Evolutionary conservation across 2,797 vertebrate genomes (phyloP).

Genomic region (Anolis apletophallus): DNA sequence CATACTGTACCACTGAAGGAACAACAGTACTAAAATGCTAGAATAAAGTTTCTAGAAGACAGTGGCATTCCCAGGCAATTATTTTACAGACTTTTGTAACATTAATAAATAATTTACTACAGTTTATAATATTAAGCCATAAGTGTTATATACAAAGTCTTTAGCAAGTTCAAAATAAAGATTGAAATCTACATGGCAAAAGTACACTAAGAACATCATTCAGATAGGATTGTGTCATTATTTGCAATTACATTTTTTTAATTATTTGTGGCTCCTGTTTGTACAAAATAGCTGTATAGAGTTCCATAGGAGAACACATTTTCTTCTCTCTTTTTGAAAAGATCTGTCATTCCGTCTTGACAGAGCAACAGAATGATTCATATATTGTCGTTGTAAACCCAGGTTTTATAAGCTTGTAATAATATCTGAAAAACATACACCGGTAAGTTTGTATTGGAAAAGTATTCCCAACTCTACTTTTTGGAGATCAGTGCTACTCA

Average conservation of each 20-base stretch:
- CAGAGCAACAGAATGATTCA: conserved; percentile 44
- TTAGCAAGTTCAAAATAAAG: not conserved
- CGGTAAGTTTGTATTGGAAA: conserved; percentile 3
- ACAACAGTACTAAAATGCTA: not conserved
- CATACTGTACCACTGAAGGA: conserved; percentile 12
- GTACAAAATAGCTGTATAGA: not conserved
- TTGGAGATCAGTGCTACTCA: not conserved
- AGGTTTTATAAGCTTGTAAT: conserved; percentile 57
- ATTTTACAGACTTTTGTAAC: not conserved
- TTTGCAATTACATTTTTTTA: not conserved
- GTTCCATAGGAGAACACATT: not conserved
- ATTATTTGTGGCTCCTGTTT: not conserved
- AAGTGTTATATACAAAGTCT: not conserved
- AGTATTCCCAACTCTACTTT: not conserved
- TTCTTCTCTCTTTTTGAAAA: not conserved
- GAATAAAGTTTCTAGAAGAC: not conserved
- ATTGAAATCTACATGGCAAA: not conserved
- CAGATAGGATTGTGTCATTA: not conserved
- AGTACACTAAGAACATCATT: not conserved
- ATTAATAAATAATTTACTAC: not conserved
- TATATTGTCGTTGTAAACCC: conserved; percentile 43
- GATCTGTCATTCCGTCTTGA: conserved; percentile 36
- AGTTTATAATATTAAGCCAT: not conserved
- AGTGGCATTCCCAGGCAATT: not conserved
- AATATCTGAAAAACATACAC: conserved; percentile 50